Evolutionary conservation across 2,797 vertebrate species (phyloP), one percentile per base, ranked within the genome.

Genomic region (Platalea minor): DNA sequence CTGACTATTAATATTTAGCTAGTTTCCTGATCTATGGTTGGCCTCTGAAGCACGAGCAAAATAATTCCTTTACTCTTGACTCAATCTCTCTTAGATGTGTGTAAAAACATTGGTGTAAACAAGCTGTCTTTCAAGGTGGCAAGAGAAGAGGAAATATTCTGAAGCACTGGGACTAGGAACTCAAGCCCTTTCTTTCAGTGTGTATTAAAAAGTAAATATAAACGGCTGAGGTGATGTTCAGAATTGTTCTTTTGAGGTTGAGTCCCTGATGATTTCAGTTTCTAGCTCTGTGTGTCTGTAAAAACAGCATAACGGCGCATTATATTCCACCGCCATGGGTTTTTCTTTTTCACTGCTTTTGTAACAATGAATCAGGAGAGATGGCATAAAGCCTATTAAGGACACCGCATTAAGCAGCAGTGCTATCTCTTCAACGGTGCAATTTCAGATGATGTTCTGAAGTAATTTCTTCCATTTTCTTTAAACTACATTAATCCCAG

Each of bases 391-490:
- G 84, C n/a, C 67, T 89, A 95, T 89, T 93, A 76, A 93, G 88
- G 93, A 91, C 80, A 73, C 31, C 0, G 0, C 73, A 91, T 69
- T 94, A 93, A 89, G 77, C 54, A 89, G 70, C 63, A 59, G 39
- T 14, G 72, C 91, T 73, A 59, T 82, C 77, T 85, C 70, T 91
- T 87, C 88, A 79, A 87, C 43, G 82, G 24, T 60, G 67, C 59
- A 85, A 94, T 87, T 91, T 93, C 85, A 81, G 92, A 86, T 48
- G 73, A 88, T 84, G 69, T 72, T 94, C 83, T 91, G 69, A 95
- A 93, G 77, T 79, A 93, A 91, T 96, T 97, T 94, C 85, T 94
- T 92, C 82, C 73, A 92, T 96, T 95, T 95, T 90, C 83, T 91
- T 88, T 95, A 91, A 93, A 91, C 83, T 88, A 61, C 63, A 90